phyloP scores from a whole-genome alignment of 2,797 vertebrate genomes.

The Pachyuromys duprasi region DNA sequence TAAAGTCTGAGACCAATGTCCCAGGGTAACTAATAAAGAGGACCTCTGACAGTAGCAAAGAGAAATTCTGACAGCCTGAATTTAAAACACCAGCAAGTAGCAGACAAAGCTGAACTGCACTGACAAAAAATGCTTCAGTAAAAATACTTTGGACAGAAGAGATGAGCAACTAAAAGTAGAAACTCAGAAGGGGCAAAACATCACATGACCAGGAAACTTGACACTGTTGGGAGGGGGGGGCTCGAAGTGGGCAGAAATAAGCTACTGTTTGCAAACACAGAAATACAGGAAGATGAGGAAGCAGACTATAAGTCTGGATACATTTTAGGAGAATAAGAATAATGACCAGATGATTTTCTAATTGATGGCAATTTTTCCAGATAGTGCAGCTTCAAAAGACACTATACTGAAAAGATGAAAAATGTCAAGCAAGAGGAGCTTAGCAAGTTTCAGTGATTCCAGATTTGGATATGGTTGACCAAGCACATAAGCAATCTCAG shows the following conservation, averaged over 20 bases:
- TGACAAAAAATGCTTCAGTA: slow-evolving; percentile 56
- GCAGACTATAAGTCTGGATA: not conserved
- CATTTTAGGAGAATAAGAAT: slow-evolving; percentile 13
- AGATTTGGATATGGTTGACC: slow-evolving; percentile 11
- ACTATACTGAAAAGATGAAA: not conserved
- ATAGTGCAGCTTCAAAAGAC: slow-evolving; percentile 28
- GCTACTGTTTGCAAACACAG: slow-evolving; percentile 53
- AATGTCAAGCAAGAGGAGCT: slow-evolving; percentile 40
- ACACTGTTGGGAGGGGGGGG: slow-evolving; percentile 1
- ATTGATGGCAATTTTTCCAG: slow-evolving; percentile 28
- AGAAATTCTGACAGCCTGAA: slow-evolving; percentile 34
- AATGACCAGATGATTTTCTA: slow-evolving; percentile 41
- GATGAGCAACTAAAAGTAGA: slow-evolving; percentile 71
- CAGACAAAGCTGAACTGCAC: slow-evolving; percentile 33
- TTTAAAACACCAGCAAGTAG: slow-evolving; percentile 15
- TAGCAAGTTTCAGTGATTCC: slow-evolving; percentile 23
- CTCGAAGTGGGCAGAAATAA: slow-evolving; percentile 51
- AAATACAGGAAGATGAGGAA: slow-evolving; percentile 33
- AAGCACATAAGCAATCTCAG: slow-evolving; percentile 13
- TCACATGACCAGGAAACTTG: slow-evolving; percentile 62
- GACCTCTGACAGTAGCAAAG: not conserved
- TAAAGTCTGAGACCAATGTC: slow-evolving; percentile 54
- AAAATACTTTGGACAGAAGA: slow-evolving; percentile 66
- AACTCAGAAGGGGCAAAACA: slow-evolving; percentile 59
- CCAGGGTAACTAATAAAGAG: not conserved